Base-by-base conservation (phyloP, 2,888 invertebrate genomes). In the Erebia epiphron region DNA sequence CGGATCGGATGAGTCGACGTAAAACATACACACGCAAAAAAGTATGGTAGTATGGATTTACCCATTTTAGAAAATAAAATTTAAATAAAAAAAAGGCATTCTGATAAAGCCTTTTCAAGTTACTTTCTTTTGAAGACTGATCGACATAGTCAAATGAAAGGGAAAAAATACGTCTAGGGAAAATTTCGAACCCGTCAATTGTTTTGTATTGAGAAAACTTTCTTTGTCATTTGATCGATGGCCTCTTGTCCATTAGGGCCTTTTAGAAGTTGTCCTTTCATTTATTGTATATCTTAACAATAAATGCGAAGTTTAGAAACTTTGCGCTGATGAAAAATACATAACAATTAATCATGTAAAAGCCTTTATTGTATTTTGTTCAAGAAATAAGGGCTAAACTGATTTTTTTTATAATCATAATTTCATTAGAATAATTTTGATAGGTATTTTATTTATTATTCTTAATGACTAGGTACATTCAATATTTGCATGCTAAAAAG, bases 161-260 rank as follows among this genome's bases (percentile, higher is more conserved):
- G 74, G 80, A 75, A 86, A 87, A 87, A 86, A 83, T 80, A 82
- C 81, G 79, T 77, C 79, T 74, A 79, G 80, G 77, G 79, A 86
- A 87, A 85, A 71, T 70, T 74, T 85, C 85, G 86, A 83, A 82
- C 79, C 79, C 82, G 86, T 88, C 84, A 86, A 89, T 89, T 90
- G 86, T 87, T 88, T 87, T 85, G 86, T 86, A 88, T 86, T 86
- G 86, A 87, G 85, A 86, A 86, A 90, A 88, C 81, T 86, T 88
- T 90, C 88, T 89, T 90, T 91, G 91, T 88, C 86, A 86, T 88
- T 91, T 93, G 93, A 92, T 92, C 89, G 92, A 93, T 91, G 87
- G 82, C 85, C 86, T 84, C 85, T 91, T 90, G 89, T 89, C 89
- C 92, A 92, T 91, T 92, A 92, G 86, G 83, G 83, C 89, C 88